These are phyloP conservation scores for Hypomesus transpacificus DNA, from an alignment of 2,113 vertebrate species.

Conservation along the genomic window DNA sequence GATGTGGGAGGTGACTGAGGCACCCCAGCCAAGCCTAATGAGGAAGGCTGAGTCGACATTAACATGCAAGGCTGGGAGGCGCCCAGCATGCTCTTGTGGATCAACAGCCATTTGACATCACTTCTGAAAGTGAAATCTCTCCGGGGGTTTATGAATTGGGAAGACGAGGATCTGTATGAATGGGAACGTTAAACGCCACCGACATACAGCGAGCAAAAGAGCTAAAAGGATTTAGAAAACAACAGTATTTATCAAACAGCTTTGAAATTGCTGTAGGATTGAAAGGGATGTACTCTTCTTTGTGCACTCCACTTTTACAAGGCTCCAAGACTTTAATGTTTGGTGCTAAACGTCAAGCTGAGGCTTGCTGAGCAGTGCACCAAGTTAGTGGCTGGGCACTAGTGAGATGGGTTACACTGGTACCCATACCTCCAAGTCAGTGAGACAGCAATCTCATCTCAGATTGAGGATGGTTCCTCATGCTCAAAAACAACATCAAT, in stretches of 20 bases:
- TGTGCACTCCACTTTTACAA: not conserved
- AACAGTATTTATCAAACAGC: not conserved
- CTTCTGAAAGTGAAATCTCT: conserved; percentile 40
- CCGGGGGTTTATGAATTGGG: conserved; percentile 9
- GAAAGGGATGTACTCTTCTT: not conserved
- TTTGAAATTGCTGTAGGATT: conserved; percentile 6
- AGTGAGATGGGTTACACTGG: no score
- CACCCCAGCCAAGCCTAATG: conserved; percentile 42
- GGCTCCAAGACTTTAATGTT: not conserved
- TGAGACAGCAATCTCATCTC: no score
- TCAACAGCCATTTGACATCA: conserved; percentile 51
- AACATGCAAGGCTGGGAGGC: conserved; percentile 43
- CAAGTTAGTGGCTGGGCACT: no score
- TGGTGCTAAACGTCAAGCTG: no score
- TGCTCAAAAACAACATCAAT: no score
- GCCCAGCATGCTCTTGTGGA: conserved; percentile 33
- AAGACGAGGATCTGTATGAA: conserved; percentile 23
- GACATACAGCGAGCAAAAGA: not conserved
- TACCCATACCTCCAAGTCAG: no score
- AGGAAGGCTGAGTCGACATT: conserved; percentile 42
- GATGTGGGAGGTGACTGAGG: conserved; percentile 12
- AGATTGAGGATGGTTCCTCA: no score
- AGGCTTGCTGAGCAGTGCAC: no score
- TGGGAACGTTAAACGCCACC: conserved; percentile 20
- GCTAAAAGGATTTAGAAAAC: not conserved